phyloP scores from a whole-genome alignment of 2,888 invertebrate species.

The Lasius platythorax region DNA sequence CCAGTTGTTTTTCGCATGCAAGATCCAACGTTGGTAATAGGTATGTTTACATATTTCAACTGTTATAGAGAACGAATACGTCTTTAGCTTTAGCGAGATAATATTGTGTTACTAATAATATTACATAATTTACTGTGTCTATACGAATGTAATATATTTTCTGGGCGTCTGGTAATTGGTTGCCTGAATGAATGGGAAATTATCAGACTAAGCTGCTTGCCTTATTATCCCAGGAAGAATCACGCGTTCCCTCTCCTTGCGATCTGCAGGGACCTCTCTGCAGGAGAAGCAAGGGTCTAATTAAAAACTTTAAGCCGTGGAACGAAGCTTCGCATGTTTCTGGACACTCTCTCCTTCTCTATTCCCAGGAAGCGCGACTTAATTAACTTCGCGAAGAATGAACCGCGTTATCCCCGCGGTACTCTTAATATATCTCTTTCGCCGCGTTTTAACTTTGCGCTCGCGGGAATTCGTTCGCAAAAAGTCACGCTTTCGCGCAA shows the following conservation, averaged over 20 bases:
- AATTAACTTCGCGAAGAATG: slow-evolving; percentile 61
- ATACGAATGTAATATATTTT: slow-evolving; percentile 15
- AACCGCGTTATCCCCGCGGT: slow-evolving; percentile 44
- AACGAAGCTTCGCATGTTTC: slow-evolving; percentile 60
- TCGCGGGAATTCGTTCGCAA: slow-evolving; percentile 22
- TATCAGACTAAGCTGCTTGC: slow-evolving; percentile 38
- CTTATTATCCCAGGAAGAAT: slow-evolving; percentile 46
- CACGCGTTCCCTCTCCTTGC: slow-evolving; percentile 14
- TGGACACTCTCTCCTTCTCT: slow-evolving; percentile 53
- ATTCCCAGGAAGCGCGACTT: slow-evolving; percentile 47
- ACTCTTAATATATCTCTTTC: slow-evolving; percentile 54
- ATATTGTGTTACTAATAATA: slow-evolving; percentile 9
- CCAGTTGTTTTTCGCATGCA: neutral
- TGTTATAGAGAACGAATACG: neutral
- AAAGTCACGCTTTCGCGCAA: slow-evolving; percentile 38
- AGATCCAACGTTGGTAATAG: slow-evolving; percentile 1
- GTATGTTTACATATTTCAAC: slow-evolving; percentile 15
- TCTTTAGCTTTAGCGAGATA: neutral
- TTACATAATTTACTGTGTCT: neutral
- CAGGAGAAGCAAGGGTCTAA: slow-evolving; percentile 51
- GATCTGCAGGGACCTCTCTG: slow-evolving; percentile 30
- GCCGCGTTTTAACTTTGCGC: slow-evolving; percentile 42
- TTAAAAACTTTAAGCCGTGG: slow-evolving; percentile 62
- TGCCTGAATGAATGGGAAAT: slow-evolving; percentile 24
- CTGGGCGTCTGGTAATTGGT: neutral